phyloP scores from a whole-genome alignment of 2,113 vertebrate genomes.

The Meleagris gallopavo region DNA sequence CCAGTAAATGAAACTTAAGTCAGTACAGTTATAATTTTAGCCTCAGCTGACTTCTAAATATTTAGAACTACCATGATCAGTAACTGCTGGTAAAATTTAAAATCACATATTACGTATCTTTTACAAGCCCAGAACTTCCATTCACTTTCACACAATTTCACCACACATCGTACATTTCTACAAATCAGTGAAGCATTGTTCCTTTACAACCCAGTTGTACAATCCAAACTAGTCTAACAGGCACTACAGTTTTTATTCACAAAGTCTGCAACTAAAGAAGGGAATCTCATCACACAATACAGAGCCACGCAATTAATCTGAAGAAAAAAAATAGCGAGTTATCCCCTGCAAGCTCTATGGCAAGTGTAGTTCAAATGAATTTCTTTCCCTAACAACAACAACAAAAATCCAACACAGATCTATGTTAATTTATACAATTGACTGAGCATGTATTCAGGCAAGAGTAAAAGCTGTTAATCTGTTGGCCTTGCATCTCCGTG shows the following conservation, averaged over 20 bases:
- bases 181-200: not conserved
- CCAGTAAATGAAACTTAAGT: not conserved
- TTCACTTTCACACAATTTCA: not conserved
- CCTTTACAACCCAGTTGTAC: not conserved
- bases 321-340: not conserved
- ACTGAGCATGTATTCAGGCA: not conserved
- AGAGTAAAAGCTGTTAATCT: not conserved
- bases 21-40: not conserved
- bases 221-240: not conserved
- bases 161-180: accelerated
- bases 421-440: not conserved
- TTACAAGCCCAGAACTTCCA: not conserved
- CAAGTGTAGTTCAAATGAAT: not conserved
- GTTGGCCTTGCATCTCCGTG: not conserved
- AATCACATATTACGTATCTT: not conserved
- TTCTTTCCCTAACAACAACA: not conserved
- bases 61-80: not conserved
- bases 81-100: not conserved
- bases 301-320: not conserved
- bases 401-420: not conserved
- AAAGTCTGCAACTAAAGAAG: not conserved
- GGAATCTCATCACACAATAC: not conserved
- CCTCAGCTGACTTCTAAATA: not conserved
- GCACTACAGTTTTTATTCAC: not conserved
- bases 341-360: not conserved